phyloP scores from a whole-genome alignment of 1,140 invertebrate genomes.

The Trachelipus rathkii region DNA sequence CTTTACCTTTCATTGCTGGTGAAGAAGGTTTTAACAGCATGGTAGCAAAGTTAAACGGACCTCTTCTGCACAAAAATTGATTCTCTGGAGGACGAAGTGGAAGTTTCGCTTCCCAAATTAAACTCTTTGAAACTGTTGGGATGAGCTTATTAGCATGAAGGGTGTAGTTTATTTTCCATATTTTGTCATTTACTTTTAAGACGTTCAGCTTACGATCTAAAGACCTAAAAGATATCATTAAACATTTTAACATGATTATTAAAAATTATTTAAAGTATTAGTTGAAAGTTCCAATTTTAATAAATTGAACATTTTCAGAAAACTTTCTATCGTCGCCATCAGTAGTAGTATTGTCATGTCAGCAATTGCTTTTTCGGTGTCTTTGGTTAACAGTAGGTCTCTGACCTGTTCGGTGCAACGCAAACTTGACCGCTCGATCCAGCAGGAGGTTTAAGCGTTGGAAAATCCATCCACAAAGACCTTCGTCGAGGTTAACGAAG shows the following conservation, averaged over 20 bases:
- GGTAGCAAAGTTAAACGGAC: conserved; percentile 35
- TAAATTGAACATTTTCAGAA: too few species aligned
- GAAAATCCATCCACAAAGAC: conserved; percentile 69
- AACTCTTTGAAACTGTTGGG: conserved; percentile 57
- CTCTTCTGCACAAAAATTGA: conserved; percentile 32
- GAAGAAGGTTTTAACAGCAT: conserved; percentile 37
- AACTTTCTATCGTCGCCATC: too few species aligned
- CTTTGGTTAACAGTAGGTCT: conserved; percentile 49
- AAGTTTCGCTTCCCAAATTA: conserved; percentile 75
- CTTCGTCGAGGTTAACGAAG: conserved; percentile 73
- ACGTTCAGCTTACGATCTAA: too few species aligned
- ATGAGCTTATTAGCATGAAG: conserved; percentile 36
- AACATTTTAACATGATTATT: too few species aligned
- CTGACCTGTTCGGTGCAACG: conserved; percentile 60
- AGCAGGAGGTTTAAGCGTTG: conserved; percentile 54
- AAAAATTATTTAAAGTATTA: too few species aligned
- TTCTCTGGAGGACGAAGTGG: conserved; percentile 53
- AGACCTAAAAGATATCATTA: too few species aligned
- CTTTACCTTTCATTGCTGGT: conserved; percentile 62
- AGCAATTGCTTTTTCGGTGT: not conserved
- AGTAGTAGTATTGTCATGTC: not conserved
- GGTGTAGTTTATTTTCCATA: too few species aligned
- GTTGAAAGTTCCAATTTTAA: too few species aligned
- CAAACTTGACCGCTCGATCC: conserved; percentile 62
- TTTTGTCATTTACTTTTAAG: too few species aligned